Conservation (phyloP, 2,113 vertebrate genomes). For the Glaucidium brasilianum region DNA sequence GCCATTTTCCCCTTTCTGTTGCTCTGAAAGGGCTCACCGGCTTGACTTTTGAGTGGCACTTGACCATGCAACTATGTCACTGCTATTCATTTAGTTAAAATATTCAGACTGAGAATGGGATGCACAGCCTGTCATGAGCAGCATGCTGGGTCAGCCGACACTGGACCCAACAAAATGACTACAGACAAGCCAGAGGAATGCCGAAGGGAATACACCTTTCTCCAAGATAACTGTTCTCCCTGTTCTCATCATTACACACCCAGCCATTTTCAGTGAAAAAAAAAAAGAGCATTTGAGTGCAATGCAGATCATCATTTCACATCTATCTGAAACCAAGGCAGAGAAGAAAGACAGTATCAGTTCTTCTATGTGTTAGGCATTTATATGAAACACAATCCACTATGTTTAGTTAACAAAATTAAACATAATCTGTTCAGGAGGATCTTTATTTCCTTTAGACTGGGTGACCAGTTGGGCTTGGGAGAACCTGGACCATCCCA, state of each 20-base stretch:
- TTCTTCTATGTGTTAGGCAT: not conserved
- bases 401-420: not conserved
- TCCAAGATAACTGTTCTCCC: not conserved
- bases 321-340: not conserved
- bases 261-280: not conserved
- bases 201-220: not conserved
- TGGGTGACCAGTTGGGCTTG: not conserved
- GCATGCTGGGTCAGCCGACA: not conserved
- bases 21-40: not conserved
- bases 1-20: not conserved
- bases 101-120: not conserved
- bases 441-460: not conserved
- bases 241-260: not conserved
- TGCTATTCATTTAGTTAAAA: not conserved
- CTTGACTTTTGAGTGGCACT: not conserved
- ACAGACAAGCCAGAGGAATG: not conserved
- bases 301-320: not conserved
- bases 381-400: not conserved
- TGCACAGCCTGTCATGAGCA: not conserved
- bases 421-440: not conserved
- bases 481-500: not conserved
- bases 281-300: not conserved
- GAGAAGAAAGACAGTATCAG: not conserved
- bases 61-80: not conserved
- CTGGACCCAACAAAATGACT: not conserved